These are phyloP conservation scores for Zaprionus kolodkinae DNA, from an alignment of 1,140 invertebrate genomes.

Conservation along the genomic window DNA sequence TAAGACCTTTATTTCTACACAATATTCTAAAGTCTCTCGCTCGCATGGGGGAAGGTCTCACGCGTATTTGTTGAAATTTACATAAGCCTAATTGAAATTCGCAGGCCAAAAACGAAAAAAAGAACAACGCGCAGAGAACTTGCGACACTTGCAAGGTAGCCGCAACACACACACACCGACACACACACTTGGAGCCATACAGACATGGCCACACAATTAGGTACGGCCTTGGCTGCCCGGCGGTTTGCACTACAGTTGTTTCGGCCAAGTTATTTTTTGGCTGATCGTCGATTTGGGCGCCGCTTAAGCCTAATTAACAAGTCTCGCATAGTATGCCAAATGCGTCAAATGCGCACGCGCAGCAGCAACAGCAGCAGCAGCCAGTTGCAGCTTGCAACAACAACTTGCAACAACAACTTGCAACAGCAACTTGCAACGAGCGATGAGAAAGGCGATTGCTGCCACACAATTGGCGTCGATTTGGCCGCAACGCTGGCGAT, in stretches of 20 bases:
- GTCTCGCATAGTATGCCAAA: conserved; percentile 48
- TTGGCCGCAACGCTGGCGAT: conserved; percentile 35
- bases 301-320: conserved; percentile 74
- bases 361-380: conserved; percentile 6
- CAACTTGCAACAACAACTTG: conserved; percentile 16
- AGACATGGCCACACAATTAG: conserved; percentile 14
- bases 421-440: conserved; percentile 9
- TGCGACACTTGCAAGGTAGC: neutral
- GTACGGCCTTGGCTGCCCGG: conserved; percentile 20
- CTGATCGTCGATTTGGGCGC: conserved; percentile 28
- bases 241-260: too few relatives aligned
- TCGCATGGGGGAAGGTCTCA: neutral
- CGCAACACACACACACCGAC: neutral
- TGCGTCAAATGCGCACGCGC: conserved; percentile 51
- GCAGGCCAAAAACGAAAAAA: neutral
- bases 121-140: neutral
- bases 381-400: neutral
- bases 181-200: neutral
- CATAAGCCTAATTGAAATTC: conserved; percentile 8
- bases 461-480: conserved; percentile 63
- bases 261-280: conserved; percentile 12
- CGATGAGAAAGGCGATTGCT: conserved; percentile 44
- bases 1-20: neutral
- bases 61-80: conserved; percentile 8
- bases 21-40: neutral